Evolutionary conservation across 1,140 invertebrate species (phyloP).

Genomic region (Drosophila parvula): DNA sequence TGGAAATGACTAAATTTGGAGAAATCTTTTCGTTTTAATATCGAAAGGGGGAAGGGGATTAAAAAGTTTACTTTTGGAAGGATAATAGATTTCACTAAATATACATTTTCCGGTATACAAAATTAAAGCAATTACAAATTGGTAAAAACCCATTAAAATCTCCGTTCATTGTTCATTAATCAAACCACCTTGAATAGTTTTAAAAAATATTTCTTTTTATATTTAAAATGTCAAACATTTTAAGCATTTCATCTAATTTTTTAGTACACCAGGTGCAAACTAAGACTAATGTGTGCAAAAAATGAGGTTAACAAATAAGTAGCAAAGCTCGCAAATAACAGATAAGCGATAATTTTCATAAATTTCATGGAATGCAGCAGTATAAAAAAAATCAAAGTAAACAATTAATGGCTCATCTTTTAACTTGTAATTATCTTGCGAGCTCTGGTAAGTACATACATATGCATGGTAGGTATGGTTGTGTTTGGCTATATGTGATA

Average conservation of each 20-base stretch:
- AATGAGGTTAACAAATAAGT: neutral
- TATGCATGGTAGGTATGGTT: too few relatives aligned
- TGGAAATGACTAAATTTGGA: too few relatives aligned
- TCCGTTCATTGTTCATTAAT: neutral
- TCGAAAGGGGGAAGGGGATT: too few relatives aligned
- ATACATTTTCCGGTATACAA: too few relatives aligned
- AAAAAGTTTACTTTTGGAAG: too few relatives aligned
- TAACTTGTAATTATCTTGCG: neutral
- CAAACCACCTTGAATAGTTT: neutral
- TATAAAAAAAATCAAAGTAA: neutral
- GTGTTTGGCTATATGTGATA: neutral
- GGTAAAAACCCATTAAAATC: too few relatives aligned
- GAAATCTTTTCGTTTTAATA: too few relatives aligned
- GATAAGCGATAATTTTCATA: too few relatives aligned
- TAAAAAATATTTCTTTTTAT: neutral
- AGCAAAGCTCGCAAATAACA: slow-evolving; percentile 1
- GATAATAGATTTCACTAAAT: too few relatives aligned
- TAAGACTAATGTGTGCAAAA: neutral
- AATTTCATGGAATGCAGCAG: neutral
- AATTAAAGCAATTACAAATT: neutral
- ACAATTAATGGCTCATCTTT: too few relatives aligned
- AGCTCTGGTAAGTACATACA: neutral
- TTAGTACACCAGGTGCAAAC: slow-evolving; percentile 6
- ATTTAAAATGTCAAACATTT: neutral
- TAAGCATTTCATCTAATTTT: neutral